A percentile compares a stretch with the other conserved stretches of the same genome.
Evolutionary conservation across 64 coral and sea anemone species (phyloP).

Genomic region (Dendronephthya gigantea): DNA sequence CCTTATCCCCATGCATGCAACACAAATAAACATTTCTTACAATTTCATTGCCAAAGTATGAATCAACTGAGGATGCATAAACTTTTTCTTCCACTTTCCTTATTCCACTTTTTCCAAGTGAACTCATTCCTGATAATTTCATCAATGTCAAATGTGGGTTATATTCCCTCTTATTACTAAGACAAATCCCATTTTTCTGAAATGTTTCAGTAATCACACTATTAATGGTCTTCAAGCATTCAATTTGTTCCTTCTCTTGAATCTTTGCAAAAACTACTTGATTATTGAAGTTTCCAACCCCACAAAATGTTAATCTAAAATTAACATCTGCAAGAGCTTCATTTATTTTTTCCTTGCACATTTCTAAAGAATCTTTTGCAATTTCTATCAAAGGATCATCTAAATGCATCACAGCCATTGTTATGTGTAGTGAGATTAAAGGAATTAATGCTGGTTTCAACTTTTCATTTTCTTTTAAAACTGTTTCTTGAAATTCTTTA

Average conservation of each 20-base stretch:
- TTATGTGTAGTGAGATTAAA: slow-evolving; percentile 57
- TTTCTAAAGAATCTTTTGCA: slow-evolving; percentile 43
- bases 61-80: slow-evolving; percentile 48
- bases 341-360: slow-evolving; percentile 32
- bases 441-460: slow-evolving; percentile 67
- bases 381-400: slow-evolving; percentile 35
- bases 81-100: slow-evolving; percentile 65
- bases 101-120: slow-evolving; percentile 49
- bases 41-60: slow-evolving; percentile 58
- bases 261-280: slow-evolving; percentile 73
- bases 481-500: slow-evolving; percentile 58
- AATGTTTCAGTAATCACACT: slow-evolving; percentile 36
- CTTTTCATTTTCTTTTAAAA: slow-evolving; percentile 43
- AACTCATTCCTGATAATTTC: slow-evolving; percentile 64
- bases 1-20: slow-evolving; percentile 61
- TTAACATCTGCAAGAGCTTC: slow-evolving; percentile 3
- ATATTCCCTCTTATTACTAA: slow-evolving; percentile 54
- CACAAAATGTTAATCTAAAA: slow-evolving; percentile 50
- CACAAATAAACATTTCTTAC: slow-evolving; percentile 58
- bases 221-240: slow-evolving; percentile 40
- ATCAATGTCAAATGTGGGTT: slow-evolving; percentile 74
- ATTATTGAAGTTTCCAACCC: slow-evolving; percentile 73
- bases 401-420: slow-evolving; percentile 81
- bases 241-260: slow-evolving; percentile 33
- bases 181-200: slow-evolving; percentile 50